Evolutionary conservation across 1,140 invertebrate species (phyloP).

Genomic region (Danaus plexippus): DNA sequence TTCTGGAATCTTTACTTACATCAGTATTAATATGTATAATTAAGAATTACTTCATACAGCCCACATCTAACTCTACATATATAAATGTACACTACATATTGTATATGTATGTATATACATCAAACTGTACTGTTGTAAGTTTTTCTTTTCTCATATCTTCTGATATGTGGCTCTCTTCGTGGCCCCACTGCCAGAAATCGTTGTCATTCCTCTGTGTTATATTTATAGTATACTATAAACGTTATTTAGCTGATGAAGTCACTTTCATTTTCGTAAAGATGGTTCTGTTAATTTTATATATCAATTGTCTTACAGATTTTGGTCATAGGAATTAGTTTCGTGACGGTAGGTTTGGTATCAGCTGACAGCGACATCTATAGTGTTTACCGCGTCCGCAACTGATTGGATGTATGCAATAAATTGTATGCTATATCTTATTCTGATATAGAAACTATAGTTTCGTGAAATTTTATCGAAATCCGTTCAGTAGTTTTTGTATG

Average conservation of each 20-base stretch:
- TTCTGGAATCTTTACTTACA: no score
- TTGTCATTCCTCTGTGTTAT: constrained; percentile 31
- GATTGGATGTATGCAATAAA: constrained; percentile 1
- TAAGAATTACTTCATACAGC: background rate
- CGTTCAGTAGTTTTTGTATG: no score
- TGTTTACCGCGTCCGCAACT: no score
- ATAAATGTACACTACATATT: background rate
- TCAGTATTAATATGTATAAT: no score
- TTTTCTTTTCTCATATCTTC: constrained; percentile 24
- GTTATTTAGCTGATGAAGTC: background rate
- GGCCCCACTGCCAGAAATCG: constrained; percentile 48
- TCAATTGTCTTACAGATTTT: no score
- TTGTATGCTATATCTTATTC: no score
- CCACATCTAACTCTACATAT: constrained; percentile 2
- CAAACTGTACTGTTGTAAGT: constrained; percentile 10
- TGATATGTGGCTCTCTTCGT: constrained; percentile 27
- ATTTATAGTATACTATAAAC: constrained; percentile 1
- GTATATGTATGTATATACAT: constrained; percentile 1
- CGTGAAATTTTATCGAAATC: no score
- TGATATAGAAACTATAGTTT: no score
- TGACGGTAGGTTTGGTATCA: no score
- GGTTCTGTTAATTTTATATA: no score
- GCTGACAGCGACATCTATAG: no score
- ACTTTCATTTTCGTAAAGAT: background rate
- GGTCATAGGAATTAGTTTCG: no score